Percentiles rank a stretch among this genome's conserved stretches.
Conservation (phyloP, 2,888 invertebrate species). For the Drepana falcataria region DNA sequence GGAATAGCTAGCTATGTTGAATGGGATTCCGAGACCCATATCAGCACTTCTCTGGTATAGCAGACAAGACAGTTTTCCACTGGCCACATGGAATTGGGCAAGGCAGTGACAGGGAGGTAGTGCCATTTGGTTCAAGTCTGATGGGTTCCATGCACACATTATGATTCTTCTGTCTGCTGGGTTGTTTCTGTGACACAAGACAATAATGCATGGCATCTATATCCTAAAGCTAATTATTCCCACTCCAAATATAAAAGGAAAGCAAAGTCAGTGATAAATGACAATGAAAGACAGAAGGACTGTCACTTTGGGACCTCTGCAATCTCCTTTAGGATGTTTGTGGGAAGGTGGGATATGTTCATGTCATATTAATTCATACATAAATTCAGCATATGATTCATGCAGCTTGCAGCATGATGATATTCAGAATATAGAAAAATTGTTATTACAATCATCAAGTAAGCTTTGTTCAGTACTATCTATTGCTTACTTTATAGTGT, state of each 20-base stretch:
- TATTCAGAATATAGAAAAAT: too few species aligned
- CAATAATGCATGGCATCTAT: neutral
- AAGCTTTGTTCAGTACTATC: too few species aligned
- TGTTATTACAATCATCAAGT: too few species aligned
- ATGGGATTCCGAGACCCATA: constrained; percentile 98
- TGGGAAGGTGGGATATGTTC: too few species aligned
- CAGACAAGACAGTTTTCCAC: constrained; percentile 91
- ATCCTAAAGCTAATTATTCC: neutral
- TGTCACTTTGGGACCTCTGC: too few species aligned
- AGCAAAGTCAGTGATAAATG: too few species aligned
- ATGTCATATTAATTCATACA: too few species aligned
- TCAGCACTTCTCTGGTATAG: constrained; percentile 98
- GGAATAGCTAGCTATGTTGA: constrained; percentile 98
- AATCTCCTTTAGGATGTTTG: too few species aligned
- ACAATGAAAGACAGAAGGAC: too few species aligned
- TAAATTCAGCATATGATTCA: too few species aligned
- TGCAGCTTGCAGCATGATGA: too few species aligned
- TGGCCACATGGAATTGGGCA: constrained; percentile 94
- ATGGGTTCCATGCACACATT: constrained; percentile 97
- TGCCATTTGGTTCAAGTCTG: constrained; percentile 93
- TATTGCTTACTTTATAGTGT: constrained; percentile 81
- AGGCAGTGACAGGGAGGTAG: constrained; percentile 98
- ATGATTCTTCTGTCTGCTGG: constrained; percentile 94
- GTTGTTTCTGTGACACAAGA: constrained; percentile 69
- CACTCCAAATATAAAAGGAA: too few species aligned